Conservation (phyloP, 2,113 vertebrate species). For the Stercorarius parasiticus region DNA sequence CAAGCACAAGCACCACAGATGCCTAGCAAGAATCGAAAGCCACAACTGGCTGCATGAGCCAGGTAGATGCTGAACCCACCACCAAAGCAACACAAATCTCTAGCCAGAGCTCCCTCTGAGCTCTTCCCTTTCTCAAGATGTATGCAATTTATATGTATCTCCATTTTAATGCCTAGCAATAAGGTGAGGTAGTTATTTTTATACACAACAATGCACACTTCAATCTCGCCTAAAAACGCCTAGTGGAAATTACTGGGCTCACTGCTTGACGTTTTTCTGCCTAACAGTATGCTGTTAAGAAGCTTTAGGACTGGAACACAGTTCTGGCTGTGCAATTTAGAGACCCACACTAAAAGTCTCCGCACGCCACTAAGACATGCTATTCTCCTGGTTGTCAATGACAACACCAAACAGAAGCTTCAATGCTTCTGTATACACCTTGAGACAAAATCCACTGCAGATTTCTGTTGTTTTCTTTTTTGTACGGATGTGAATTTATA, state of each 20-base stretch:
- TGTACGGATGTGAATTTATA: not conserved
- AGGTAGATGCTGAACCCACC: not conserved
- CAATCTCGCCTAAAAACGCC: not conserved
- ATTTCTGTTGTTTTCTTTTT: not conserved
- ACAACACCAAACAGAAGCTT: constrained; percentile 52
- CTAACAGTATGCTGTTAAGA: not conserved
- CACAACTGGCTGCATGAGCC: not conserved
- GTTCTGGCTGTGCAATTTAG: not conserved
- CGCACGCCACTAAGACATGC: not conserved
- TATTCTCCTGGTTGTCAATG: constrained; percentile 37
- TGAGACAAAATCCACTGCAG: not conserved
- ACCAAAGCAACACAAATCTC: not conserved
- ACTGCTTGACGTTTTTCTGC: not conserved
- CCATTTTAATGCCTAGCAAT: not conserved
- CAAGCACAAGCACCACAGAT: fast-evolving
- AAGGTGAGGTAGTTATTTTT: not conserved
- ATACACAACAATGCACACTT: not conserved
- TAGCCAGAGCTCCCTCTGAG: not conserved
- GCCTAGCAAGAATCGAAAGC: not conserved
- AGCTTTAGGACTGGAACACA: not conserved
- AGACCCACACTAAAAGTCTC: not conserved
- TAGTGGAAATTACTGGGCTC: not conserved
- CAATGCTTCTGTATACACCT: not conserved
- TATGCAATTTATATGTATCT: fast-evolving
- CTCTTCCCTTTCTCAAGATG: not conserved